Percentiles rank a stretch among this genome's conserved stretches.
Conservation (phyloP, 2,797 vertebrate species). For the Lagocephalus sceleratus region DNA sequence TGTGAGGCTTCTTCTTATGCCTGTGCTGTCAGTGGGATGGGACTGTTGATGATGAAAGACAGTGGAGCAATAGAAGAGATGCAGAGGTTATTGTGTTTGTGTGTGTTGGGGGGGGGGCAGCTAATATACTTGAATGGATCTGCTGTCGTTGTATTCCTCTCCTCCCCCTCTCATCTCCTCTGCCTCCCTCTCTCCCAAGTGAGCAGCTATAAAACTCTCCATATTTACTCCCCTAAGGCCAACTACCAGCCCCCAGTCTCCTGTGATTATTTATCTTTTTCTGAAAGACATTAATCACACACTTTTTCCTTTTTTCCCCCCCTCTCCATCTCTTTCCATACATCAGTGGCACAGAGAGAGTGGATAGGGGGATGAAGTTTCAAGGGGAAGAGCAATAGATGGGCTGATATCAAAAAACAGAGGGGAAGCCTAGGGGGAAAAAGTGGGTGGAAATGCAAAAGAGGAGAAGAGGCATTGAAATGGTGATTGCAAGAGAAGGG, state of each 20-base stretch:
- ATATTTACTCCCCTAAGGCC: conserved; percentile 80
- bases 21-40: conserved; percentile 57
- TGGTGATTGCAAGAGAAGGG: conserved; percentile 70
- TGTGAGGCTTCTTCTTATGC: conserved; percentile 49
- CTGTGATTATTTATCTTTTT: conserved; percentile 80
- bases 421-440: conserved; percentile 63
- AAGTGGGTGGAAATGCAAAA: conserved; percentile 72
- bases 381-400: conserved; percentile 67
- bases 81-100: conserved; percentile 69
- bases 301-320: conserved; percentile 43
- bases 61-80: conserved; percentile 67
- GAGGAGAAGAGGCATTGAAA: conserved; percentile 67
- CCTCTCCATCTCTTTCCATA: conserved; percentile 54
- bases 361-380: conserved; percentile 50
- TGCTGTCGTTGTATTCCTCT: conserved; percentile 66
- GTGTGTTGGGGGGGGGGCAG: conserved; percentile 26
- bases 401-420: conserved; percentile 65
- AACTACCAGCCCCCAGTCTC: conserved; percentile 78
- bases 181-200: conserved; percentile 68
- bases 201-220: conserved; percentile 78
- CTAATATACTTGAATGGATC: conserved; percentile 79
- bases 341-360: conserved; percentile 53
- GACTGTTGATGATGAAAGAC: conserved; percentile 76
- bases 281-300: conserved; percentile 77
- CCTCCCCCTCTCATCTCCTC: conserved; percentile 57